Evolutionary conservation across 2,113 vertebrate species (phyloP).

Genomic region (Callionymus lyra): DNA sequence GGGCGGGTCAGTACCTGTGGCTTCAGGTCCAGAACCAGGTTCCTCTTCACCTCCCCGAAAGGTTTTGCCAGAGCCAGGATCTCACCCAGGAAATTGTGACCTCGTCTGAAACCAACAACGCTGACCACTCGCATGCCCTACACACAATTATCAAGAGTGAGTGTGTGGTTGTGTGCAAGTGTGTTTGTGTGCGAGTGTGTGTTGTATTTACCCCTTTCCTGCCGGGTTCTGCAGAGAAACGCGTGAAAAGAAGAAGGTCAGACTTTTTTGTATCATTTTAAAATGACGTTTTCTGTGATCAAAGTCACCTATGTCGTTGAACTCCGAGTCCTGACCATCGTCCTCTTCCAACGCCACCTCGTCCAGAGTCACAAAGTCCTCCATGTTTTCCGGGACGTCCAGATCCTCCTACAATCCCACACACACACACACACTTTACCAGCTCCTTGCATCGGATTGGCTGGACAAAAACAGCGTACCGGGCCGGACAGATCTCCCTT

Average conservation of each 20-base stretch:
- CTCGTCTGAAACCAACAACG: conserved; percentile 63
- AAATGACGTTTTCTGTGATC: too few relatives aligned
- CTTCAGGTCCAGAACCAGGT: conserved; percentile 63
- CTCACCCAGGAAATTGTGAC: conserved; percentile 58
- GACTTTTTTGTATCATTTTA: too few relatives aligned
- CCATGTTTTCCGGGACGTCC: conserved; percentile 39
- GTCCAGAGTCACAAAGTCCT: conserved; percentile 55
- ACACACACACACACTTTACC: not conserved
- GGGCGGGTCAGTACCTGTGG: conserved; percentile 67
- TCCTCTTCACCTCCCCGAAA: conserved; percentile 64
- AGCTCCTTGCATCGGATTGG: not conserved
- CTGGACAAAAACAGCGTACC: not conserved
- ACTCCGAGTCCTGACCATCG: conserved; percentile 9
- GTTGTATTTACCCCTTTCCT: conserved; percentile 36
- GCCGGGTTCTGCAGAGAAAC: conserved; percentile 32
- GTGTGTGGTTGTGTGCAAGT: too few relatives aligned
- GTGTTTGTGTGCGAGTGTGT: not conserved
- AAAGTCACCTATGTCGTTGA: too few relatives aligned
- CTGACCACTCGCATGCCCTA: conserved; percentile 68
- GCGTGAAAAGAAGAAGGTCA: not conserved
- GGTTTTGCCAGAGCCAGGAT: conserved; percentile 63
- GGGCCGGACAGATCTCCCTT: too few relatives aligned
- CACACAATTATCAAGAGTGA: not conserved
- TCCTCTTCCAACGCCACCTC: conserved; percentile 23
- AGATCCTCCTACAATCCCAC: conserved; percentile 18